phyloP scores from a whole-genome alignment of 2,797 vertebrate species.

The Ataeniobius toweri region DNA sequence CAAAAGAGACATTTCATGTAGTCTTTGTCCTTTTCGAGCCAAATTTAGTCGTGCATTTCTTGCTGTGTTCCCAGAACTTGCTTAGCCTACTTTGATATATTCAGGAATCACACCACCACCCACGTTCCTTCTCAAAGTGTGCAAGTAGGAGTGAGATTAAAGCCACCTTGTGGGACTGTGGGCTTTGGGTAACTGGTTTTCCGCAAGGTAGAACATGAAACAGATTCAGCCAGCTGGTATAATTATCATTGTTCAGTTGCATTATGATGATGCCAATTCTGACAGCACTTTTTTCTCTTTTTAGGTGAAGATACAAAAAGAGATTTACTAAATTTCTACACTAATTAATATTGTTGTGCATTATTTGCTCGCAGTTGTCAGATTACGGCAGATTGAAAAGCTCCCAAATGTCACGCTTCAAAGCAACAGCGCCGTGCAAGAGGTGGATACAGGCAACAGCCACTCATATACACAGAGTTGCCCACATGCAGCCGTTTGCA shows the following conservation, averaged over 20 bases:
- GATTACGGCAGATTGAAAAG: constrained; percentile 3
- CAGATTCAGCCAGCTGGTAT: constrained; percentile 5
- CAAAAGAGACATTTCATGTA: constrained; percentile 11
- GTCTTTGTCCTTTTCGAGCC: constrained; percentile 18
- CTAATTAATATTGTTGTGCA: not conserved
- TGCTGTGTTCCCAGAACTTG: constrained; percentile 26
- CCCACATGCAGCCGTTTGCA: not conserved
- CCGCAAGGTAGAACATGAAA: constrained; percentile 1
- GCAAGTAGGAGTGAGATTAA: constrained; percentile 55
- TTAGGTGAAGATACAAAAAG: not conserved
- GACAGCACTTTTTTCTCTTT: not conserved
- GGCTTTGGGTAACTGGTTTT: constrained; percentile 19
- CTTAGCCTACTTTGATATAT: constrained; percentile 48
- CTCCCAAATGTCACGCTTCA: not conserved
- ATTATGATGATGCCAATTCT: not conserved
- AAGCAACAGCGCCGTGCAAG: not conserved
- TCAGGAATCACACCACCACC: constrained; percentile 52
- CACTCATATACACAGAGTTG: constrained; percentile 1
- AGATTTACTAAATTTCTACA: not conserved
- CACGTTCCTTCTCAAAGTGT: constrained; percentile 40
- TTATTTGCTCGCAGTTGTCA: not conserved
- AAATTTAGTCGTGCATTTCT: constrained; percentile 31
- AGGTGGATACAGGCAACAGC: constrained; percentile 8
- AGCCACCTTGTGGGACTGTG: constrained; percentile 29
- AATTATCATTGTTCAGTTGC: constrained; percentile 4